Conservation (phyloP, 1,140 invertebrate species). For the Brachionus rotundiformis region DNA sequence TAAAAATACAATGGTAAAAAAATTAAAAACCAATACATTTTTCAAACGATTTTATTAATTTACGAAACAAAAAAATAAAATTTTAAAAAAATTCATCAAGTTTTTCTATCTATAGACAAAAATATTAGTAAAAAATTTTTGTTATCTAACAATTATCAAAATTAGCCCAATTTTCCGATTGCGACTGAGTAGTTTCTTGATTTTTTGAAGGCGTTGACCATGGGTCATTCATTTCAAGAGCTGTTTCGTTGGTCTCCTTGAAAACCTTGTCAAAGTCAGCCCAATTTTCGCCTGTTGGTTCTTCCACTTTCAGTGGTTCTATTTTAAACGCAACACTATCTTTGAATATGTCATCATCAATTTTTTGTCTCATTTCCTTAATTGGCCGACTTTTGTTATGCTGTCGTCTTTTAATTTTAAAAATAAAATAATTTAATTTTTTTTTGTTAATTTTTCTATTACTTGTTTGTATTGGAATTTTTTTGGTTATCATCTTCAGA, state of each 20-base stretch:
- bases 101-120: conserved; percentile 4
- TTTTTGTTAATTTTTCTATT: neutral
- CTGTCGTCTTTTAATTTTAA: neutral
- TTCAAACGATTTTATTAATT: conserved; percentile 42
- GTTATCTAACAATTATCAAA: conserved; percentile 45
- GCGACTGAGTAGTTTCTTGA: neutral
- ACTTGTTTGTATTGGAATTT: neutral
- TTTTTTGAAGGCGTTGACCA: neutral
- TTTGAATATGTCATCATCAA: conserved; percentile 33
- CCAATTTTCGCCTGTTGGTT: neutral
- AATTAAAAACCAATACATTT: no score
- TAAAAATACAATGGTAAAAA: neutral
- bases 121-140: conserved; percentile 26
- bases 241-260: neutral
- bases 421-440: neutral
- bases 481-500: conserved; percentile 4
- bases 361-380: conserved; percentile 27
- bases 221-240: neutral
- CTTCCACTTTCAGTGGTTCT: neutral
- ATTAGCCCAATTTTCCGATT: conserved; percentile 40
- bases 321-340: conserved; percentile 30
- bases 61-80: conserved; percentile 30
- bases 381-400: neutral
- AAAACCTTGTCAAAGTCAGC: conserved; percentile 26
- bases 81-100: conserved; percentile 16